A percentile compares a stretch with the other conserved stretches of the same genome.
Conservation (phyloP, 2,113 vertebrate genomes). For the Bostrychus sinensis region DNA sequence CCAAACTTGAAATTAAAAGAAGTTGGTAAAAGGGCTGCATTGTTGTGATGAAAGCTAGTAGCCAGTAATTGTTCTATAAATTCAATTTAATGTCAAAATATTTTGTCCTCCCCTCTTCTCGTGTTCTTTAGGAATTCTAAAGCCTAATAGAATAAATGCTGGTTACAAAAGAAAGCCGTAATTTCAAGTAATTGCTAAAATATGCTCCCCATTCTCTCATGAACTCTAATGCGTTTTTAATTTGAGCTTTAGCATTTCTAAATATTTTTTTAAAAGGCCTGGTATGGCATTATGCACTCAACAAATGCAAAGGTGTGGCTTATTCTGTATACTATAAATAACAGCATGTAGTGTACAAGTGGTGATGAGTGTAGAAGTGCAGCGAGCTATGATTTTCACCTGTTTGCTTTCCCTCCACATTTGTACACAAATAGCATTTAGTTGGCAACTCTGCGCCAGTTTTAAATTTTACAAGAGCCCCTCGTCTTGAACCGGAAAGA, state of each 20-base stretch:
- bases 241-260: conserved; percentile 1
- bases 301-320: conserved; percentile 37
- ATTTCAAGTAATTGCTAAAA: conserved; percentile 3
- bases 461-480: conserved; percentile 6
- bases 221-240: conserved; percentile 2
- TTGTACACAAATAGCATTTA: not conserved
- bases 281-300: conserved; percentile 2
- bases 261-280: not conserved
- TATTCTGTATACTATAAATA: conserved; percentile 31
- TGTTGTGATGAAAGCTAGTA: conserved; percentile 10
- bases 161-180: not conserved
- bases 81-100: conserved; percentile 7
- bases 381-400: conserved; percentile 17
- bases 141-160: conserved; percentile 2
- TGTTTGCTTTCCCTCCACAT: conserved; percentile 7
- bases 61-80: conserved; percentile 3
- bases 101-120: not conserved
- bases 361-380: conserved; percentile 15
- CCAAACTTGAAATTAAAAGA: conserved; percentile 19
- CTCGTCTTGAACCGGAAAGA: not conserved
- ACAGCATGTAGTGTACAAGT: conserved; percentile 32
- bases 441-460: not conserved
- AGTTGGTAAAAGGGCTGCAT: conserved; percentile 32
- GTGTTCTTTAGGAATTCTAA: not conserved
- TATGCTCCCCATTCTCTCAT: not conserved